Conservation (phyloP, 64 coral and sea anemone genomes). For the Stichodactyla mertensii region DNA sequence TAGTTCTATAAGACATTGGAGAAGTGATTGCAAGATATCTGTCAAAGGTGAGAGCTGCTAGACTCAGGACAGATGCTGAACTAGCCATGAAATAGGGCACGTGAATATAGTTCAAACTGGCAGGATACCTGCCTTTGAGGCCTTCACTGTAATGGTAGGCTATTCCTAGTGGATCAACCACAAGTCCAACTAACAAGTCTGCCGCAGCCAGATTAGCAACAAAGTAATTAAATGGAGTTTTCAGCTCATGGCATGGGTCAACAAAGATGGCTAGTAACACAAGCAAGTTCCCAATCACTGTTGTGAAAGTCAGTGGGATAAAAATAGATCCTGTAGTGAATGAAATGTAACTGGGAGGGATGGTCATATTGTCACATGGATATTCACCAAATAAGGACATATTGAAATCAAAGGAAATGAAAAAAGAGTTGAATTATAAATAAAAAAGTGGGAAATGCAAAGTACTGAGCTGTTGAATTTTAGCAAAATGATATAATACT, state of each 20-base stretch:
- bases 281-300: conserved; percentile 65
- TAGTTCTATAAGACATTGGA: conserved; percentile 36
- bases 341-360: conserved; percentile 4
- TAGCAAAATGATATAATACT: too few species aligned
- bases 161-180: conserved; percentile 64
- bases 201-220: conserved; percentile 70
- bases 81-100: conserved; percentile 70
- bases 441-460: not conserved
- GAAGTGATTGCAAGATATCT: conserved; percentile 52
- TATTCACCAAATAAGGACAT: conserved; percentile 11
- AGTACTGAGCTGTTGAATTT: too few species aligned
- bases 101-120: conserved; percentile 47
- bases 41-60: conserved; percentile 60
- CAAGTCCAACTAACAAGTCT: conserved; percentile 52
- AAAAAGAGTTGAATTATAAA: not conserved
- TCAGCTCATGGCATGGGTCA: conserved; percentile 65
- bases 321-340: conserved; percentile 61
- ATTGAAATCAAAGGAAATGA: not conserved
- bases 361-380: not conserved
- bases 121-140: conserved; percentile 14
- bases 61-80: conserved; percentile 63
- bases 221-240: conserved; percentile 78
- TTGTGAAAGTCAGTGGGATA: conserved; percentile 49
- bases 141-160: conserved; percentile 69
- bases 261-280: conserved; percentile 61